Percentiles rank a stretch among this genome's conserved stretches.
Conservation (phyloP, 2,797 vertebrate genomes). For the Apogon talboti region DNA sequence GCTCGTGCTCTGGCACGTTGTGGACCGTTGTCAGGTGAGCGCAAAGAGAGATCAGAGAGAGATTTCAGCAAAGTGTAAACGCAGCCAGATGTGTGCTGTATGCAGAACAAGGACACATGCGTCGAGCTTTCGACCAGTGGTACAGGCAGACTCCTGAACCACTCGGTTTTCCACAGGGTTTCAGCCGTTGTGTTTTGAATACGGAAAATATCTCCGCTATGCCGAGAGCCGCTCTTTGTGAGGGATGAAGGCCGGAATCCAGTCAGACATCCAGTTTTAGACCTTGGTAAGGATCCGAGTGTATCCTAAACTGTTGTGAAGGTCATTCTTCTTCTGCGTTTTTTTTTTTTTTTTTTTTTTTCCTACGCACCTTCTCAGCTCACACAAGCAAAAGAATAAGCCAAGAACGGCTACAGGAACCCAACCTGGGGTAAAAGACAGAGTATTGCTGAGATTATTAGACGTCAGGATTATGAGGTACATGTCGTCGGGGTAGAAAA, state of each 20-base stretch:
- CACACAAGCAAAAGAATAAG: conserved; percentile 82
- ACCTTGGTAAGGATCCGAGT: conserved; percentile 29
- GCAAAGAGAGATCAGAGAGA: conserved; percentile 1
- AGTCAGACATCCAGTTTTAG: conserved; percentile 29
- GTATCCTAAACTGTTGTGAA: conserved; percentile 11
- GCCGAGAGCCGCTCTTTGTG: conserved; percentile 19
- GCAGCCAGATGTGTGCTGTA: conserved; percentile 34
- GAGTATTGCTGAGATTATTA: conserved; percentile 22
- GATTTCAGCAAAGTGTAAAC: conserved; percentile 47
- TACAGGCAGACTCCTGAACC: conserved; percentile 1
- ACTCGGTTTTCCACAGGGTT: conserved; percentile 24
- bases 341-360: neutral
- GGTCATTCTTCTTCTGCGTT: conserved; percentile 8
- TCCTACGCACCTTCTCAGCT: conserved; percentile 1
- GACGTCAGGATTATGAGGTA: conserved; percentile 61
- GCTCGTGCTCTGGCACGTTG: conserved; percentile 47
- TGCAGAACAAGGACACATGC: conserved; percentile 28
- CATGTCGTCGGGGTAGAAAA: conserved; percentile 51
- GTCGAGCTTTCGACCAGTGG: conserved; percentile 31
- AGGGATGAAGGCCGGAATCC: conserved; percentile 41
- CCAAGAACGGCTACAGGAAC: conserved; percentile 86
- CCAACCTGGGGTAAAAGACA: conserved; percentile 4
- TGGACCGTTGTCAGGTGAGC: conserved; percentile 36
- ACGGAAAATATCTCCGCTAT: conserved; percentile 9
- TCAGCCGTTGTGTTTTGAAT: conserved; percentile 25